Evolutionary conservation across 2,888 invertebrate genomes (phyloP).

Genomic region (Caenorhabditis uteleia): DNA sequence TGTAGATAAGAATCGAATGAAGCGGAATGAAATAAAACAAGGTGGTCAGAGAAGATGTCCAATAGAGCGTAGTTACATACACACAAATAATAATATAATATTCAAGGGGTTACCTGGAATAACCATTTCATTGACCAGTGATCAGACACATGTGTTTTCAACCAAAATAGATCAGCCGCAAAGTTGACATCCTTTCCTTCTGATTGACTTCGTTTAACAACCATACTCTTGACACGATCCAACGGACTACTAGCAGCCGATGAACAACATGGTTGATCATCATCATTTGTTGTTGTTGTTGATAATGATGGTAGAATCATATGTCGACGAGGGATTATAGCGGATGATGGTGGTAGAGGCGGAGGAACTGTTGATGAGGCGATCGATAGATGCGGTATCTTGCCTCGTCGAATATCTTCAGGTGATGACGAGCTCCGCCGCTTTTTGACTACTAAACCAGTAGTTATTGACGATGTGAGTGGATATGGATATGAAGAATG

Average conservation of each 20-base stretch:
- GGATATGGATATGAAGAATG: neutral
- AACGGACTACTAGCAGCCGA: conserved; percentile 12
- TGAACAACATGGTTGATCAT: too few relatives aligned
- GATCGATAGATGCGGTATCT: conserved; percentile 39
- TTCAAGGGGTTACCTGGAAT: too few relatives aligned
- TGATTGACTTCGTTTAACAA: neutral
- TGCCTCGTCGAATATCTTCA: conserved; percentile 37
- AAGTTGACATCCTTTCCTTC: conserved; percentile 50
- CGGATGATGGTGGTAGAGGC: too few relatives aligned
- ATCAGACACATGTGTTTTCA: conserved; percentile 53
- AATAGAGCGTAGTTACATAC: too few relatives aligned
- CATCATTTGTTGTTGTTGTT: neutral
- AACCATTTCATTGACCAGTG: conserved; percentile 59
- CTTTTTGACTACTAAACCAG: conserved; percentile 47
- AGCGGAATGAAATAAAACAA: neutral
- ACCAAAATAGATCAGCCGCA: conserved; percentile 61
- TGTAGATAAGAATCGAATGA: neutral
- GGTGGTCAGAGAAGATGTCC: neutral
- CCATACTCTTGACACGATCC: conserved; percentile 4
- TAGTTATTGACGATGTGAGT: conserved; percentile 33
- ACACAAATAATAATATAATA: too few relatives aligned
- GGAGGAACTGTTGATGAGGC: too few relatives aligned
- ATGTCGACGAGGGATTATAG: too few relatives aligned
- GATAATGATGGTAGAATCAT: too few relatives aligned
- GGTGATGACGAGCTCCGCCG: conserved; percentile 44